Evolutionary conservation across 2,113 vertebrate genomes (phyloP), one percentile per base, ranked within the genome.

Genomic region (Hippocampus zosterae): DNA sequence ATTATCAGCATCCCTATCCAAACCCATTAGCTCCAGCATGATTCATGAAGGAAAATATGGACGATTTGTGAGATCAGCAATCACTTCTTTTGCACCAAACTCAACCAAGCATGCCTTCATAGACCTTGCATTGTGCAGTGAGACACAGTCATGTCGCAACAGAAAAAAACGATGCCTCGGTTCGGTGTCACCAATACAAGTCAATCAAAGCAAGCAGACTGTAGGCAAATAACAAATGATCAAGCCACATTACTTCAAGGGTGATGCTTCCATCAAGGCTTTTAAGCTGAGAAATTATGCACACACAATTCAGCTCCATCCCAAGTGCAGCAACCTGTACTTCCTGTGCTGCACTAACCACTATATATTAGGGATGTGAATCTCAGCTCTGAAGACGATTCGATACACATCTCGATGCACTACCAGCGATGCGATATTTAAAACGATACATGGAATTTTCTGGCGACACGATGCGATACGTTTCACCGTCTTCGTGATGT

Each of bases 241-340:
- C 16, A 29, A 21, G 25, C 10, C 23, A 42, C 2, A 27, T 61
- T 13, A 40, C 12, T 62, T 48, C 21, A 41, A 68, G 15, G 42
- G 2, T 52, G 33, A 69, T 23, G 63, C 65, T 65, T 21, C 1
- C 61, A 57, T 53, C 68, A 19, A 19, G 29, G 70, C 68, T 59
- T 79, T 73, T 48, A 77, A 76, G 53, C 29, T 29, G 56, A 63
- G 23, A 44, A 73, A 77, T 27, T 59, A 65, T 1, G 8, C 41
- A 75, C 44, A 21, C 37, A 55, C 60, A 68, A 75, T 68, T 70
- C 64, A 64, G 10, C 68, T 2, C 65, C 40, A 29, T 56, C 66
- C 25, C 46, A 40, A 70, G 41, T 69, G 9, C 72, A 74, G 77
- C 56, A 80, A 80, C 41, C 7, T 68, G 77, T 81, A 72, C 77